Base-by-base conservation (phyloP, 1,140 invertebrate genomes). In the Brachionus rubens region DNA sequence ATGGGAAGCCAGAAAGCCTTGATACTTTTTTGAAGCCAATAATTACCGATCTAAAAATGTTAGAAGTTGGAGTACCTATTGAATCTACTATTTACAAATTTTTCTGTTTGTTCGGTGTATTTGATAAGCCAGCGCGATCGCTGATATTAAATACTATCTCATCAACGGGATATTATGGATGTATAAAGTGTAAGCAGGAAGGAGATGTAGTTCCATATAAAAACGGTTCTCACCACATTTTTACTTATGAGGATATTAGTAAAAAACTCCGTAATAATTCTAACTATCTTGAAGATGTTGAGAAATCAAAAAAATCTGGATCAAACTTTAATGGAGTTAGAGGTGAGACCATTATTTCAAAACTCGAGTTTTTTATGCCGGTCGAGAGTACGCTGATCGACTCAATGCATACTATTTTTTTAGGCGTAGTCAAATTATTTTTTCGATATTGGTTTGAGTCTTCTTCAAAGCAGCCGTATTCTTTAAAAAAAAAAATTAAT, bases 321-420 rank as follows among this genome's bases (percentile, higher is more conserved):
- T 28, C 24, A 54, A 30, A 24, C 28, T 26, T 54, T 54, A 10
- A 54, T 28, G 52, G 52, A 54, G 12, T 54, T 28, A 54, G 9
- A 54, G 52, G 52, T 14, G 52, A 54, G 28, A 54, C 52, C 26
- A 54, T 54, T 54, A 28, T 54, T n/a, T 28, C 26, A n/a, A 21
- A 54, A 14, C 52, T 54, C 12, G 26, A 54, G 28, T 54, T 24
- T 26, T 54, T 28, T 30, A 54, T 28, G 26, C 21, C 52, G 24
- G 28, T 54, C 21, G 52, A 54, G 26, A 54, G 52, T 28, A 54
- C 52, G n/a, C n/a, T 54, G 28, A 54, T 54, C n/a, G 52, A 54
- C n/a, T 28, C 52, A 54, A 54, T 54, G 52, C 52, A 54, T 30
- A 54, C 52, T 28, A 54, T 54, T 28, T 54, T 54, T 54, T 30